Evolutionary conservation across 2,797 vertebrate genomes (phyloP).

Genomic region (Enteromius thamalakanensis): DNA sequence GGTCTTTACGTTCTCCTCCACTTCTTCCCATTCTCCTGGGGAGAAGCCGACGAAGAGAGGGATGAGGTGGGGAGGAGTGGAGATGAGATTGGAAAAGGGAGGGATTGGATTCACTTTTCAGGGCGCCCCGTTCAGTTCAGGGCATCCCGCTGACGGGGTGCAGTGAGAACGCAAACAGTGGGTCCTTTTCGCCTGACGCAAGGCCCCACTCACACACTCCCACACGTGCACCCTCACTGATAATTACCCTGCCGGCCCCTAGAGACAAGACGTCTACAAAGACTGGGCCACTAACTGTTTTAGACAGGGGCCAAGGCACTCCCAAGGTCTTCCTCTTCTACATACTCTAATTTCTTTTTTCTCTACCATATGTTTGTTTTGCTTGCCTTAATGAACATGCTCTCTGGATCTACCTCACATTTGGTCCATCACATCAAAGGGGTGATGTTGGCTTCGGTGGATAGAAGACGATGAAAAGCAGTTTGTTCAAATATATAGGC

Average conservation of each 20-base stretch:
- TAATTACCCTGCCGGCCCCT: slow-evolving; percentile 74
- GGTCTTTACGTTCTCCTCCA: slow-evolving; percentile 68
- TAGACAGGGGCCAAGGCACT: slow-evolving; percentile 73
- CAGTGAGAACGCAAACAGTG: slow-evolving; percentile 52
- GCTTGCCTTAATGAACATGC: slow-evolving; percentile 71
- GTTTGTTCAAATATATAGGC: background rate
- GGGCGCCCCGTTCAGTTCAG: slow-evolving; percentile 22
- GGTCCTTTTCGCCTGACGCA: slow-evolving; percentile 34
- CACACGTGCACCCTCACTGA: slow-evolving; percentile 62
- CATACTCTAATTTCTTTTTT: slow-evolving; percentile 63
- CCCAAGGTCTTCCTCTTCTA: slow-evolving; percentile 61
- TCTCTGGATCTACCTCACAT: slow-evolving; percentile 48
- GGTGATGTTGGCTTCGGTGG: slow-evolving; percentile 7
- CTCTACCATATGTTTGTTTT: slow-evolving; percentile 73
- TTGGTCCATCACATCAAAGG: slow-evolving; percentile 39
- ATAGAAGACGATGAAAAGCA: background rate
- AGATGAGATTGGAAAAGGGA: slow-evolving; percentile 29
- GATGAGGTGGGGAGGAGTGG: slow-evolving; percentile 36
- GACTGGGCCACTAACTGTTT: slow-evolving; percentile 71
- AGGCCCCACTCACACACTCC: slow-evolving; percentile 54
- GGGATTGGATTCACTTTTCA: slow-evolving; percentile 49
- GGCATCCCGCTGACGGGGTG: slow-evolving; percentile 47
- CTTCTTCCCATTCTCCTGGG: slow-evolving; percentile 63
- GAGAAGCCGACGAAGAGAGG: slow-evolving; percentile 44
- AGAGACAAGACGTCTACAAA: slow-evolving; percentile 69